These are phyloP conservation scores for Epizoanthus rinbou DNA, from an alignment of 92 coral and sea anemone species.

Conservation along the genomic window DNA sequence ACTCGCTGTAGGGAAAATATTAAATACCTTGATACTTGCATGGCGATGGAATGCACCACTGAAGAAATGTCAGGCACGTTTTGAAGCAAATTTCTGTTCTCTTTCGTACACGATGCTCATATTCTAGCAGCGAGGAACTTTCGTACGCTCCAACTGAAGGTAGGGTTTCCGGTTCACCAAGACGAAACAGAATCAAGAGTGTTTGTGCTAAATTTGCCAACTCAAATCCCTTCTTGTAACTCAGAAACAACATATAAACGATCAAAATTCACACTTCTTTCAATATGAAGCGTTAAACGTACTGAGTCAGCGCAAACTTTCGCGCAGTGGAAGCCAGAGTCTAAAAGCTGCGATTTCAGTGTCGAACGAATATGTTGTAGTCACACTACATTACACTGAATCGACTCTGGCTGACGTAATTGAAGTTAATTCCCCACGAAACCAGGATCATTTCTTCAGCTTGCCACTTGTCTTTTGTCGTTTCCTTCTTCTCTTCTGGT, in stretches of 20 bases:
- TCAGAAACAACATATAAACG: slow-evolving; percentile 42
- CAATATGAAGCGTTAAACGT: slow-evolving; percentile 17
- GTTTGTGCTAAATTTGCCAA: slow-evolving; percentile 27
- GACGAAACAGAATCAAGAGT: slow-evolving; percentile 23
- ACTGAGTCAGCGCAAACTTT: slow-evolving; percentile 2
- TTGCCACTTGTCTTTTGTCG: not conserved
- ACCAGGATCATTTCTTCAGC: slow-evolving; percentile 31
- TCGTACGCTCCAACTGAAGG: slow-evolving; percentile 32
- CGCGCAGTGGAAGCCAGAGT: slow-evolving; percentile 40
- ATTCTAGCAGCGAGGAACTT: slow-evolving; percentile 22
- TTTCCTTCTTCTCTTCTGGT: slow-evolving; percentile 5
- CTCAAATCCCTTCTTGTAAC: slow-evolving; percentile 9
- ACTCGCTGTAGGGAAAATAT: not conserved
- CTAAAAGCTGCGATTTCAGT: not conserved
- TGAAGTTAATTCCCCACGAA: slow-evolving; percentile 12
- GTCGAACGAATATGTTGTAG: slow-evolving; percentile 25
- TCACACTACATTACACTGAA: slow-evolving; percentile 40
- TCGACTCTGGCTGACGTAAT: slow-evolving; percentile 6
- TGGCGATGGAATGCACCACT: slow-evolving; percentile 27
- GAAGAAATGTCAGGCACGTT: slow-evolving; percentile 8
- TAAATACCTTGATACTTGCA: slow-evolving; percentile 47
- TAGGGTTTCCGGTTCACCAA: slow-evolving; percentile 40
- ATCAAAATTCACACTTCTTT: slow-evolving; percentile 17
- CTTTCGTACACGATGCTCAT: slow-evolving; percentile 19
- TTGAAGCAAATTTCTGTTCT: slow-evolving; percentile 2